Evolutionary conservation across 2,888 invertebrate genomes (phyloP), one percentile per base, ranked within the genome.

Genomic region (Gastracanthus pulcherrimus): DNA sequence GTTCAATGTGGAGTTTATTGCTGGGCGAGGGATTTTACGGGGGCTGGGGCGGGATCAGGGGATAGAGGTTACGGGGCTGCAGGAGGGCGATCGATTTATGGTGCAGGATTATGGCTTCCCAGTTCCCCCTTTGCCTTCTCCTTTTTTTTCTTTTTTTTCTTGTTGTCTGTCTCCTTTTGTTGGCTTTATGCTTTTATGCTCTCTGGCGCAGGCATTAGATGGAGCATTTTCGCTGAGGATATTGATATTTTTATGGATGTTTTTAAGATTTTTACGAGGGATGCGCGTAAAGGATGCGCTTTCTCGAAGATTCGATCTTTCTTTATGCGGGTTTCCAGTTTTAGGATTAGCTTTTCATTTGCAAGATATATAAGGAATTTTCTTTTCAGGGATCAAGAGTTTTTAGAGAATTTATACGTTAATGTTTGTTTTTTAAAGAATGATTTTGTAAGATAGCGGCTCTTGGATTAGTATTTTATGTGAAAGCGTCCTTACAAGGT

Each of bases 41-140:
- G 4, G 45, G 7, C n/a, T 3, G 29, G 13, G 7, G 9, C 5
- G 16, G 0, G 38, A 23, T n/a, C n/a, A n/a, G n/a, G 16, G 34
- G 23, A n/a, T 9, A 19, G 11, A 0, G 4, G 7, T 6, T 58
- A 79, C 69, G 41, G 1, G 26, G 9, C 26, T 74, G 78, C 4
- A 4, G 16, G 23, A 45, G 60, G 74, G 36, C 55, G 71, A 81
- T 81, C 81, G 81, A 81, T 81, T 76, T 72, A 76, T 29, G 72
- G 66, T n/a, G n/a, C 71, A 66, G 76, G 81, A 81, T 76, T 72
- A 81, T 70, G 69, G 67, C 69, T 72, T 67, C 70, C 55, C 51
- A 62, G 36, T 34, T 64, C 70, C 55, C 51, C 69, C 64, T 34
- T 64, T 38, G 64, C 64, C 36, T 38, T 19, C 23, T 4, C 19